A percentile compares a stretch with the other conserved stretches of the same genome.
These are phyloP conservation scores for Trimorus sp. DNA, from an alignment of 2,888 invertebrate species.

Conservation along the genomic window DNA sequence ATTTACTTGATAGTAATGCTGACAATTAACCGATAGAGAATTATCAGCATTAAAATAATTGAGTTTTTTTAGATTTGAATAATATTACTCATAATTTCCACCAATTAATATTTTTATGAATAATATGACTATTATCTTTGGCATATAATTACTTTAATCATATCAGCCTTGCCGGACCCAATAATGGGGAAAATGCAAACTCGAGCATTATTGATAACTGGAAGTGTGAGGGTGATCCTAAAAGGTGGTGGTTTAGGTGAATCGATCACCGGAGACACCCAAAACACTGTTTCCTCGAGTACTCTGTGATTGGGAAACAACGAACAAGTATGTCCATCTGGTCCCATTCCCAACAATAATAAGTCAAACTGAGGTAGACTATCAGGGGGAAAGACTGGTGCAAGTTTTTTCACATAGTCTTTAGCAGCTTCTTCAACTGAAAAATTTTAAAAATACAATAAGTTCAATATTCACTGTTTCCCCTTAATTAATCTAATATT, in stretches of 20 bases:
- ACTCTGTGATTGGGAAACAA: conserved; percentile 92
- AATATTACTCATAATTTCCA: background rate
- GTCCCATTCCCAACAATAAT: conserved; percentile 96
- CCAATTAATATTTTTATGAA: background rate
- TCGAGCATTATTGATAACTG: conserved; percentile 93
- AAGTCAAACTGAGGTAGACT: conserved; percentile 90
- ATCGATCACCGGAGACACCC: conserved; percentile 93
- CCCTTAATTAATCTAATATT: too few relatives aligned
- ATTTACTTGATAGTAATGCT: too few relatives aligned
- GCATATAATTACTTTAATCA: conserved; percentile 87
- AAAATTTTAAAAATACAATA: conserved; percentile 51
- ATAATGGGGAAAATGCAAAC: conserved; percentile 92
- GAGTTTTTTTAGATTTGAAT: background rate
- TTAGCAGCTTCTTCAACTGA: conserved; percentile 89
- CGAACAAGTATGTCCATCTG: conserved; percentile 94
- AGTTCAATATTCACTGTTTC: too few relatives aligned
- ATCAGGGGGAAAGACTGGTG: conserved; percentile 84
- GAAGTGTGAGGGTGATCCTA: conserved; percentile 95
- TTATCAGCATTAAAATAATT: too few relatives aligned
- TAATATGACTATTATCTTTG: background rate
- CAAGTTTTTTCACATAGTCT: conserved; percentile 88
- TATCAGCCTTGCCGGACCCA: conserved; percentile 94
- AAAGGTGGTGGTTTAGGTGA: conserved; percentile 98
- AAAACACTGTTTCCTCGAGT: conserved; percentile 84
- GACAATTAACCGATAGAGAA: too few relatives aligned